Conservation (phyloP, 2,797 vertebrate genomes). For the Telmatherina bonti region DNA sequence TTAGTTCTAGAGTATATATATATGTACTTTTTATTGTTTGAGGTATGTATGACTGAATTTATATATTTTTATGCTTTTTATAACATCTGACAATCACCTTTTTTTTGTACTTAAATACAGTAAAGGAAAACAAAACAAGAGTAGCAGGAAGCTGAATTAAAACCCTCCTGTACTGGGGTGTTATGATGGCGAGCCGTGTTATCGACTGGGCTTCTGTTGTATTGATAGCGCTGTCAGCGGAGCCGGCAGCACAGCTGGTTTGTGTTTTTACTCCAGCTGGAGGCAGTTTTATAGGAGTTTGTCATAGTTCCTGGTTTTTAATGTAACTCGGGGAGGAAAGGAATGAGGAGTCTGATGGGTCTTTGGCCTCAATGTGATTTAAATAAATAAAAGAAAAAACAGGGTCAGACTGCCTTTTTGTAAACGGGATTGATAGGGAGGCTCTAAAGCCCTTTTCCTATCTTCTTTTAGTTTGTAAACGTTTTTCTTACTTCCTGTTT, state of each 20-base stretch:
- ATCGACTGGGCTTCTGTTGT: conserved; percentile 45
- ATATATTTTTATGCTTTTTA: no score
- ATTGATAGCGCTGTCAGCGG: conserved; percentile 57
- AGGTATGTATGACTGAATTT: no score
- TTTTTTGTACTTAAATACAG: no score
- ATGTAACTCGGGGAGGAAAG: conserved; percentile 53
- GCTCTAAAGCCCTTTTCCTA: conserved; percentile 21
- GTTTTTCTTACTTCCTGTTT: conserved; percentile 60
- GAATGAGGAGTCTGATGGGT: conserved; percentile 44
- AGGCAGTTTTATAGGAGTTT: conserved; percentile 34
- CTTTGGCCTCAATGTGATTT: conserved; percentile 28
- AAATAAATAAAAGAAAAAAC: conserved; percentile 10
- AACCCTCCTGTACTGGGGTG: background rate
- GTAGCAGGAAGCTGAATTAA: no score
- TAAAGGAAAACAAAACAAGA: no score
- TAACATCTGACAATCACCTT: no score
- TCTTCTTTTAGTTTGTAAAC: conserved; percentile 9
- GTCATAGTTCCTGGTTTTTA: conserved; percentile 41
- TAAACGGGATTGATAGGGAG: conserved; percentile 16
- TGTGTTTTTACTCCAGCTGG: conserved; percentile 12
- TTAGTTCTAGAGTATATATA: no score
- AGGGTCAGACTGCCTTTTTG: conserved; percentile 45
- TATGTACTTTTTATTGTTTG: no score
- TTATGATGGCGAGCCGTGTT: conserved; percentile 24
- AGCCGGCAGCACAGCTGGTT: conserved; percentile 35